Percentiles rank a stretch among this genome's conserved stretches.
These are phyloP conservation scores for Manis pentadactyla DNA, from an alignment of 2,797 vertebrate genomes.

Conservation along the genomic window DNA sequence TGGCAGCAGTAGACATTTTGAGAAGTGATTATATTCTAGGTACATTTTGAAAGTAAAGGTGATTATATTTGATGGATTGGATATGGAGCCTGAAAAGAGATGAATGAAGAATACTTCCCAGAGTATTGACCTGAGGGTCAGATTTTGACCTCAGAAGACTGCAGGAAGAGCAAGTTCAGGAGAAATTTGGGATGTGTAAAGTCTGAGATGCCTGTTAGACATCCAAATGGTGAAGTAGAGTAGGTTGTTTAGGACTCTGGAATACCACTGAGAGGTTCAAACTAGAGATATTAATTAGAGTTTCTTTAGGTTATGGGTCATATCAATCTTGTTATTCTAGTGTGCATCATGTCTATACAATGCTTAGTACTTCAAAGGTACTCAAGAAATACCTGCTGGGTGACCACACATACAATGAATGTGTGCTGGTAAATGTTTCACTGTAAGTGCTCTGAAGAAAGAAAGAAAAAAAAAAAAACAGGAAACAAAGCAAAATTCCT, in stretches of 20 bases:
- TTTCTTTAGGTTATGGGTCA: neutral
- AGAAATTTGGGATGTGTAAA: neutral
- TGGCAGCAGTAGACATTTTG: neutral
- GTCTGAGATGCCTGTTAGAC: neutral
- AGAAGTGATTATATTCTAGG: neutral
- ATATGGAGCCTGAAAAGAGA: neutral
- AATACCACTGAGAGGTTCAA: neutral
- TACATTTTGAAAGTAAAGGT: neutral
- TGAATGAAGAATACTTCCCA: neutral
- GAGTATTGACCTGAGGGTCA: neutral
- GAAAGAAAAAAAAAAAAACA: neutral
- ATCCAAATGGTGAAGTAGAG: neutral
- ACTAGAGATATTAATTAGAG: neutral
- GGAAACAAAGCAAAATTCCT: neutral
- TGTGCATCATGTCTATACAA: neutral
- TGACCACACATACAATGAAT: neutral
- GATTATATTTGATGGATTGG: neutral
- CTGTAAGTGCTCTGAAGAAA: neutral
- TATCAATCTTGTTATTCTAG: neutral
- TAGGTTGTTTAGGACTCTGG: neutral
- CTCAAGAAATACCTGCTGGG: neutral
- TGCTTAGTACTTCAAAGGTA: neutral
- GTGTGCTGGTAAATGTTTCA: neutral
- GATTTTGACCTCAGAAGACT: neutral
- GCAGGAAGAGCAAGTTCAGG: neutral